These are phyloP conservation scores for Dexiosoma caninum DNA, from an alignment of 2,888 invertebrate species.

Conservation along the genomic window DNA sequence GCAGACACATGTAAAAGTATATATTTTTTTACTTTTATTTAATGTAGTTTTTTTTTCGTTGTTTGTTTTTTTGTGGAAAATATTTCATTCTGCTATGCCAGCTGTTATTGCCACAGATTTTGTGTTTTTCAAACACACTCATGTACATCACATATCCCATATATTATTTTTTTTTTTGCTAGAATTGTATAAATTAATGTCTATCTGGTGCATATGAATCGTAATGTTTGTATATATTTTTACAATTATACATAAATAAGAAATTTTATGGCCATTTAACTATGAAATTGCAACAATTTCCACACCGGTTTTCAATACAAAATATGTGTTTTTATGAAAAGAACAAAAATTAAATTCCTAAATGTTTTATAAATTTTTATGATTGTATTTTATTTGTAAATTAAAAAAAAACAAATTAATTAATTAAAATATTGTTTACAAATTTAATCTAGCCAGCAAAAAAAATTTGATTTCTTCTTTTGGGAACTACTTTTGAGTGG, in stretches of 20 bases:
- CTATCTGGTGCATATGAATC: conserved; percentile 1
- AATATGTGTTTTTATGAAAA: background rate
- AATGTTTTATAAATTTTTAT: conserved; percentile 14
- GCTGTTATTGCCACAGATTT: conserved; percentile 40
- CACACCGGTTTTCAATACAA: conserved; percentile 33
- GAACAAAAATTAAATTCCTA: background rate
- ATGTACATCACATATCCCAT: background rate
- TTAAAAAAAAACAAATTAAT: too few relatives aligned
- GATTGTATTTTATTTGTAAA: background rate
- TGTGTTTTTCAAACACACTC: background rate
- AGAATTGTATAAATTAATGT: background rate
- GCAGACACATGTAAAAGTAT: conserved; percentile 20
- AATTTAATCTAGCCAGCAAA: too few relatives aligned
- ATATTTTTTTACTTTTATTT: background rate
- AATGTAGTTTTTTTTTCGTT: conserved; percentile 1
- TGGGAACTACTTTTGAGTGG: too few relatives aligned
- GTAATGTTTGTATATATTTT: background rate
- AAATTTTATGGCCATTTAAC: conserved; percentile 55
- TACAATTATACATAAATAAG: background rate
- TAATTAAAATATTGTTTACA: too few relatives aligned
- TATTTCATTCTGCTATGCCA: conserved; percentile 16
- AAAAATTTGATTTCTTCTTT: too few relatives aligned
- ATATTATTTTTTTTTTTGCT: background rate
- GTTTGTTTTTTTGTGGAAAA: conserved; percentile 10
- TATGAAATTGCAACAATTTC: conserved; percentile 53